A percentile compares a stretch with the other conserved stretches of the same genome.
Conservation (phyloP, 2,113 vertebrate species). For the Rhombomys opimus region DNA sequence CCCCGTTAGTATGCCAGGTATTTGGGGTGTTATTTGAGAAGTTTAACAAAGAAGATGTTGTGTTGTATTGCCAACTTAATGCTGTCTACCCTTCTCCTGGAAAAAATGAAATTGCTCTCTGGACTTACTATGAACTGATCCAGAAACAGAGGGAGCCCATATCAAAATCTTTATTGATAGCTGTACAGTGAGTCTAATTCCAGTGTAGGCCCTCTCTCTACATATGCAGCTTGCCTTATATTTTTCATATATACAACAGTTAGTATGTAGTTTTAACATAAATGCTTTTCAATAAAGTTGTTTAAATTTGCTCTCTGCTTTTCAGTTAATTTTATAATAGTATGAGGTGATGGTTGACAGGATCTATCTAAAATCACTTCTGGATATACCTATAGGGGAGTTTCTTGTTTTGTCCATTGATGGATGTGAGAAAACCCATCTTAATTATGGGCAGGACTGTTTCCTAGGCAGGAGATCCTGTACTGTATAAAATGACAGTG, state of each 20-base stretch:
- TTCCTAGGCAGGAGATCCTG: not conserved
- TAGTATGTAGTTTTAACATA: constrained; percentile 34
- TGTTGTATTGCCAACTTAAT: not conserved
- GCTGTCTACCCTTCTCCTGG: not conserved
- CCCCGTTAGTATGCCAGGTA: not conserved
- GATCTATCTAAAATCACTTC: not conserved
- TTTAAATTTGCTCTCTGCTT: constrained; percentile 46
- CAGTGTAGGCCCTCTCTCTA: not conserved
- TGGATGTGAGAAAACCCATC: not conserved
- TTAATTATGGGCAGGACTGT: not conserved
- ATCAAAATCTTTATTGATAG: not conserved
- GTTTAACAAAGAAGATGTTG: not conserved
- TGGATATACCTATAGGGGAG: not conserved
- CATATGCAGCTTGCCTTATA: not conserved
- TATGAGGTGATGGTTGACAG: not conserved
- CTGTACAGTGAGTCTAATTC: not conserved
- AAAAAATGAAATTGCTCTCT: not conserved
- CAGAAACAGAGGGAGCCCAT: not conserved
- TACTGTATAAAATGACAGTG: too few relatives aligned
- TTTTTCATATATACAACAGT: not conserved
- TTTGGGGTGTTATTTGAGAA: not conserved
- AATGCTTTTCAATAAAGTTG: not conserved
- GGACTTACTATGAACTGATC: not conserved
- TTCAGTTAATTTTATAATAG: constrained; percentile 25
- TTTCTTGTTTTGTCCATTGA: not conserved